phyloP scores from a whole-genome alignment of 2,797 vertebrate genomes.

The Peromyscus nudipes region DNA sequence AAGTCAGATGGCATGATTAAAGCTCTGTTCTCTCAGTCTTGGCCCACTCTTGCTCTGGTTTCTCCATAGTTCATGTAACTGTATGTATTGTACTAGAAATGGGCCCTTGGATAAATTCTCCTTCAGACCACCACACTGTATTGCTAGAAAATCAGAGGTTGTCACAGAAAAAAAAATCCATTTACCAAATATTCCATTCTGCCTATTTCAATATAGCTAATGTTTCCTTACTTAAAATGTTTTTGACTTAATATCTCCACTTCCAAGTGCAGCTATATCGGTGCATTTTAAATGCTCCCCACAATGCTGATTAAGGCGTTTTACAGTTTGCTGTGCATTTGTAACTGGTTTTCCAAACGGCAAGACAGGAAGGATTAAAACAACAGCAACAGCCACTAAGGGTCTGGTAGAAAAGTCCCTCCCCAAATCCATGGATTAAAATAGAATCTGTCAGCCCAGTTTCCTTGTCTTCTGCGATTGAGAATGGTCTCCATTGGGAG shows the following conservation, averaged over 20 bases:
- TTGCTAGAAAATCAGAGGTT: slow-evolving; percentile 42
- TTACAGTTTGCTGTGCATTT: slow-evolving; percentile 72
- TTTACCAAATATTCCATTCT: slow-evolving; percentile 14
- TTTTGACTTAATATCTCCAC: slow-evolving; percentile 63
- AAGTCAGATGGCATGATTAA: neutral
- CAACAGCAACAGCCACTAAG: slow-evolving; percentile 57
- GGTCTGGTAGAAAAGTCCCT: slow-evolving; percentile 70
- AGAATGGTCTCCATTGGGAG: slow-evolving; percentile 56
- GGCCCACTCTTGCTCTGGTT: neutral
- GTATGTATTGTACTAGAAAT: neutral
- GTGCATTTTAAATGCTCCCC: slow-evolving; percentile 65
- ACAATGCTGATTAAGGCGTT: slow-evolving; percentile 79
- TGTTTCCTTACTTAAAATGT: slow-evolving; percentile 64
- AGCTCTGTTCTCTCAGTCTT: neutral
- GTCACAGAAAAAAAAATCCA: neutral
- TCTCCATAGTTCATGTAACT: neutral
- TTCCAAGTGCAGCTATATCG: slow-evolving; percentile 64
- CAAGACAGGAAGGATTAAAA: slow-evolving; percentile 63
- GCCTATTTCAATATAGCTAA: slow-evolving; percentile 10
- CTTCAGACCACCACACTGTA: neutral
- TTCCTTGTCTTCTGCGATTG: slow-evolving; percentile 73
- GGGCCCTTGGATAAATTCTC: neutral
- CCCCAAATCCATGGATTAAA: slow-evolving; percentile 82
- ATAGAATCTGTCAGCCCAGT: slow-evolving; percentile 70
- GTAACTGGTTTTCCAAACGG: slow-evolving; percentile 71